Evolutionary conservation across 2,888 invertebrate genomes (phyloP).

Genomic region (Calliscelio sp.): DNA sequence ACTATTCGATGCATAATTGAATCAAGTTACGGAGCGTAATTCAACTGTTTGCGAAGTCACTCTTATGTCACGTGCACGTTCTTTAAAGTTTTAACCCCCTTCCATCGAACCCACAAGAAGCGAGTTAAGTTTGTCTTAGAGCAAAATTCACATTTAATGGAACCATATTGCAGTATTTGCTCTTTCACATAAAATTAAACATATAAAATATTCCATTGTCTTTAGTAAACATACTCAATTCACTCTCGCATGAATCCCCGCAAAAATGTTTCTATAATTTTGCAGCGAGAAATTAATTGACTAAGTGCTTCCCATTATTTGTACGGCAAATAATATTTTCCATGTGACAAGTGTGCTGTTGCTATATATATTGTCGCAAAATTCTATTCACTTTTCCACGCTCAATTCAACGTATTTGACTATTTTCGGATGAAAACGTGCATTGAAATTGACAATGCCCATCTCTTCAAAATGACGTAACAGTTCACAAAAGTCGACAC

Average conservation of each 20-base stretch:
- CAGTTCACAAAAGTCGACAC: constrained; percentile 46
- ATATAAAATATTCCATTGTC: too few species aligned
- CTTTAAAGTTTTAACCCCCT: background rate
- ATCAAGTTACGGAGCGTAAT: constrained; percentile 6
- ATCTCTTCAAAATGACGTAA: constrained; percentile 27
- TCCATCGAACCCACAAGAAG: background rate
- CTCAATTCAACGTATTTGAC: constrained; percentile 3
- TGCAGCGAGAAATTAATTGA: too few species aligned
- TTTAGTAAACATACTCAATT: too few species aligned
- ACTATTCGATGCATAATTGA: constrained; percentile 43
- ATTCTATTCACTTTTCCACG: constrained; percentile 9
- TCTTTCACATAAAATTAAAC: too few species aligned
- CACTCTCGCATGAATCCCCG: too few species aligned
- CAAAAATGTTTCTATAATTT: too few species aligned
- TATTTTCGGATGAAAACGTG: constrained; percentile 32
- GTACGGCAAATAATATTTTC: background rate
- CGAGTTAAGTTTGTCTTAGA: constrained; percentile 5
- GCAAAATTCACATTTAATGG: background rate
- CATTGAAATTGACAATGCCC: constrained; percentile 16
- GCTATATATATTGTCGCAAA: background rate
- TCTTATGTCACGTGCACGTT: constrained; percentile 23
- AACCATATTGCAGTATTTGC: background rate
- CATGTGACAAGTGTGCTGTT: background rate
- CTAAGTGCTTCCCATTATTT: too few species aligned
- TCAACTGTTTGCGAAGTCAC: constrained; percentile 7